A percentile compares a stretch with the other conserved stretches of the same genome.
Conservation (phyloP, 2,797 vertebrate species). For the Myoxocephalus aenaeus region DNA sequence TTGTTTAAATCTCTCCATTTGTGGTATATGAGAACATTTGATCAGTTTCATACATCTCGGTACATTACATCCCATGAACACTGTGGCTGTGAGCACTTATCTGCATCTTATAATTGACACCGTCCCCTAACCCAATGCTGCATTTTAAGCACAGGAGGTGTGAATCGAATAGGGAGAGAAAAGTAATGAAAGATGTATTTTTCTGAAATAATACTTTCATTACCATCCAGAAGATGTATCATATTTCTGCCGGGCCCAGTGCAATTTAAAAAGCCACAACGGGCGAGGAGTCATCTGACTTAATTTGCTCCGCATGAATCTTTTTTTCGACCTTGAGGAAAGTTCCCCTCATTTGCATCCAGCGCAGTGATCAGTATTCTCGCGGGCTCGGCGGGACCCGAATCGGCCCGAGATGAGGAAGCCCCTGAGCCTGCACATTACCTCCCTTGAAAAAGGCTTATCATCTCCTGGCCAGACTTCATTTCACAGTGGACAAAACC, state of each 20-base stretch:
- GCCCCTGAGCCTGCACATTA: slow-evolving; percentile 65
- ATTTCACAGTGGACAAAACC: slow-evolving; percentile 68
- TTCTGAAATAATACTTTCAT: slow-evolving; percentile 55
- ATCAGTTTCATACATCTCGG: slow-evolving; percentile 11
- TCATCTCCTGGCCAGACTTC: slow-evolving; percentile 63
- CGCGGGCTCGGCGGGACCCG: slow-evolving; percentile 39
- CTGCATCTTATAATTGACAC: slow-evolving; percentile 29
- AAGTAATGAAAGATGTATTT: slow-evolving; percentile 53
- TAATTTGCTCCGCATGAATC: slow-evolving; percentile 67
- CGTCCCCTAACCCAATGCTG: slow-evolving; percentile 4
- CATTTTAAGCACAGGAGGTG: slow-evolving; percentile 44
- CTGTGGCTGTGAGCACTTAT: slow-evolving; percentile 17
- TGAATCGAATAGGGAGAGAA: slow-evolving; percentile 42
- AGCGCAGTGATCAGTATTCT: slow-evolving; percentile 68
- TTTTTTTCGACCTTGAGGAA: slow-evolving; percentile 74
- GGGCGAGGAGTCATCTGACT: slow-evolving; percentile 55
- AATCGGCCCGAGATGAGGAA: slow-evolving; percentile 52
- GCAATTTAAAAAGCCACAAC: slow-evolving; percentile 58
- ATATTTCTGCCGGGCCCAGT: slow-evolving; percentile 44
- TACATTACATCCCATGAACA: slow-evolving; percentile 14
- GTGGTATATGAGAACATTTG: slow-evolving; percentile 1
- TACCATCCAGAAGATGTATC: slow-evolving; percentile 47
- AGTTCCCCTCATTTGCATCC: slow-evolving; percentile 73
- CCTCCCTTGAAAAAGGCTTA: slow-evolving; percentile 63
- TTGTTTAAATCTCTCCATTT: slow-evolving; percentile 16